Evolutionary conservation across 2,888 invertebrate genomes (phyloP).

Genomic region (Iselma pallidipennis): DNA sequence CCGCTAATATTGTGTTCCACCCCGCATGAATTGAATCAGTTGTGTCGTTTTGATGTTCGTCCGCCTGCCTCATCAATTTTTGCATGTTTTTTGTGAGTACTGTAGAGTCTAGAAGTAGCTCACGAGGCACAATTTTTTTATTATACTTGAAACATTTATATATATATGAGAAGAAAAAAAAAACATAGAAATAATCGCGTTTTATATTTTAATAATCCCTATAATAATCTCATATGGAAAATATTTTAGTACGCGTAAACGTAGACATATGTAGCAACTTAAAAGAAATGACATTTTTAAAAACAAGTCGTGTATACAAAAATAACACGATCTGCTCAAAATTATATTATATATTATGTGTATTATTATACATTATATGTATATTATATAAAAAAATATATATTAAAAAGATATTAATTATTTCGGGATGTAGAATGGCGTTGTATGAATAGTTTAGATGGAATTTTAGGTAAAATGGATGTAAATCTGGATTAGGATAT

Average conservation of each 20-base stretch:
- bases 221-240: slow-evolving; percentile 49
- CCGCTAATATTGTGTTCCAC: slow-evolving; percentile 45
- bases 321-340: slow-evolving; percentile 35
- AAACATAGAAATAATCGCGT: slow-evolving; percentile 45
- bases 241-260: slow-evolving; percentile 54
- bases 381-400: slow-evolving; percentile 32
- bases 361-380: slow-evolving; percentile 9
- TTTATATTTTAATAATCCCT: slow-evolving; percentile 52
- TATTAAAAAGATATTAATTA: slow-evolving; percentile 33
- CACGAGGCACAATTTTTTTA: slow-evolving; percentile 52
- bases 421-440: slow-evolving; percentile 48
- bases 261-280: slow-evolving; percentile 47
- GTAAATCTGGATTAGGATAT: slow-evolving; percentile 36
- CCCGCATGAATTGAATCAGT: slow-evolving; percentile 44
- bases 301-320: slow-evolving; percentile 35
- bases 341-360: slow-evolving; percentile 2
- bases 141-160: slow-evolving; percentile 27
- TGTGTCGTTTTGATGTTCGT: slow-evolving; percentile 43
- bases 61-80: slow-evolving; percentile 29
- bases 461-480: slow-evolving; percentile 28
- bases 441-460: slow-evolving; percentile 27
- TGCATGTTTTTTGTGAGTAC: slow-evolving; percentile 54
- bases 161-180: slow-evolving; percentile 33
- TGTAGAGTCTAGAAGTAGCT: slow-evolving; percentile 51
- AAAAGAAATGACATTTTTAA: slow-evolving; percentile 39